phyloP scores from a whole-genome alignment of 1,140 invertebrate genomes.

The Lucilia sericata region DNA sequence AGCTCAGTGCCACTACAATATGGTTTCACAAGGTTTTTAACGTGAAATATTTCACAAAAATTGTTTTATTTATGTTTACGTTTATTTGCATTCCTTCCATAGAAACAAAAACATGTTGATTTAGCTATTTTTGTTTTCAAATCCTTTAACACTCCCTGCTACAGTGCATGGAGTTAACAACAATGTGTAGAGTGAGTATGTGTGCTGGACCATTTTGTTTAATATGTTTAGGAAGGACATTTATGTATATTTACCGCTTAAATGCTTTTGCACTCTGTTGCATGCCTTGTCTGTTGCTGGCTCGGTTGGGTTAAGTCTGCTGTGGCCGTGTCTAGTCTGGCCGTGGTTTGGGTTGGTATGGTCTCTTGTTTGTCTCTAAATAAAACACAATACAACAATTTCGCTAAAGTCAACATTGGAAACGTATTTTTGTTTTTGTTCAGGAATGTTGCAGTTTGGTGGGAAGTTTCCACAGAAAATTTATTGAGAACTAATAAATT shows the following conservation, averaged over 20 bases:
- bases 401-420: background rate
- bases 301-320: background rate
- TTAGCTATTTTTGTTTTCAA: conserved; percentile 1
- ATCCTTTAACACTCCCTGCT: conserved; percentile 33
- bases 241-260: conserved; percentile 37
- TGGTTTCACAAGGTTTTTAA: background rate
- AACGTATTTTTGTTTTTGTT: background rate
- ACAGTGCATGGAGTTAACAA: background rate
- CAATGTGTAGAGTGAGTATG: background rate
- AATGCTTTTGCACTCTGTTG: conserved; percentile 39
- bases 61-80: background rate
- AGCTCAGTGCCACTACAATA: background rate
- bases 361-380: background rate
- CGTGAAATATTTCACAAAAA: background rate
- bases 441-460: background rate
- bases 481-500: background rate
- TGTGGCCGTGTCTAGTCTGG: background rate
- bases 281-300: background rate
- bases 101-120: background rate
- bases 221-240: conserved; percentile 38
- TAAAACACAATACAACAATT: background rate
- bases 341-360: background rate
- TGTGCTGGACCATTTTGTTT: background rate
- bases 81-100: background rate
- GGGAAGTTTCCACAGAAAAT: background rate